Evolutionary conservation across 2,888 invertebrate genomes (phyloP).

Genomic region (Ornithoptera alexandrae): DNA sequence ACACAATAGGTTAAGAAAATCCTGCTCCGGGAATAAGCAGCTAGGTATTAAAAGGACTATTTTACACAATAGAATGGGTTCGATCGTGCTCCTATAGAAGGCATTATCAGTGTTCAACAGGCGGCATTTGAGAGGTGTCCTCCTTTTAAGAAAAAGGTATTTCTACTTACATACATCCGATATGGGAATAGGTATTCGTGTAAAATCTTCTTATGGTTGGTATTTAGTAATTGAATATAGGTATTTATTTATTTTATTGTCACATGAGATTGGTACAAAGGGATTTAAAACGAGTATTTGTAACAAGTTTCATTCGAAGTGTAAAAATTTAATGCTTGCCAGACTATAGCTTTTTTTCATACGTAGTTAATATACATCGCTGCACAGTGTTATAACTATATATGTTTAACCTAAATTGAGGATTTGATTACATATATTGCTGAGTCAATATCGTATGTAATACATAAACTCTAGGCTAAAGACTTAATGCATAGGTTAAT

Average conservation of each 20-base stretch:
- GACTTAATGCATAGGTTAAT: too few relatives aligned
- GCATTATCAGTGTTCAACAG: slow-evolving; percentile 32
- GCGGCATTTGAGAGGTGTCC: slow-evolving; percentile 32
- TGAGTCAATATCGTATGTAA: too few relatives aligned
- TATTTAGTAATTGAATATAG: slow-evolving; percentile 14
- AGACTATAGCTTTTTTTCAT: too few relatives aligned
- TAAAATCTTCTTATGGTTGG: slow-evolving; percentile 25
- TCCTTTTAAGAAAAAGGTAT: slow-evolving; percentile 28
- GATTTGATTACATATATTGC: too few relatives aligned
- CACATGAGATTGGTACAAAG: too few relatives aligned
- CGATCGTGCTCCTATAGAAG: slow-evolving; percentile 30
- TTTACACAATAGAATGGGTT: slow-evolving; percentile 32
- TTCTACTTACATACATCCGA: slow-evolving; percentile 30
- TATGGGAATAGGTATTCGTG: slow-evolving; percentile 29
- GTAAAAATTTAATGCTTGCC: too few relatives aligned
- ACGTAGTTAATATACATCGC: too few relatives aligned
- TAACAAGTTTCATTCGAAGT: too few relatives aligned
- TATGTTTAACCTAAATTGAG: too few relatives aligned
- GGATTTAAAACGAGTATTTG: too few relatives aligned
- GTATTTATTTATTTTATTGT: slow-evolving; percentile 2
- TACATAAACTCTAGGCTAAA: too few relatives aligned
- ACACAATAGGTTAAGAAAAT: slow-evolving; percentile 31
- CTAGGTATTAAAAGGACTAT: slow-evolving; percentile 30
- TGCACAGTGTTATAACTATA: too few relatives aligned
- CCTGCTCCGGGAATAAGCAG: slow-evolving; percentile 25